Conservation (phyloP, 2,888 invertebrate species). For the Pantelozetes paolii region DNA sequence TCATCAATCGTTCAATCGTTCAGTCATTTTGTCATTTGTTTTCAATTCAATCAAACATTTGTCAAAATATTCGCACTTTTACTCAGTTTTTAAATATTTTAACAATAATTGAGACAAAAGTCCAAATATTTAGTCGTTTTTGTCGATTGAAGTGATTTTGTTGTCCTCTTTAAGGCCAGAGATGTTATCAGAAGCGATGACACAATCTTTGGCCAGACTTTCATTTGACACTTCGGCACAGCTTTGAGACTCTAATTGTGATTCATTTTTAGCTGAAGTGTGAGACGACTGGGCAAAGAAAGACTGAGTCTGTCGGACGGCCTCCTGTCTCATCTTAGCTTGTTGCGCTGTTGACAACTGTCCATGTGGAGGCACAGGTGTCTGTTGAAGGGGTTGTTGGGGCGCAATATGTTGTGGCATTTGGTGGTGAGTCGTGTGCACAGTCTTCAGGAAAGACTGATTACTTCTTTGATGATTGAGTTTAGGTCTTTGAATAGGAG, state of each 20-base stretch:
- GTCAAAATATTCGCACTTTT: slow-evolving; percentile 12
- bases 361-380: slow-evolving; percentile 15
- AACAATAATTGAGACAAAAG: background rate
- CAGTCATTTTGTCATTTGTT: background rate
- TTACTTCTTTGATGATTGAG: slow-evolving; percentile 27
- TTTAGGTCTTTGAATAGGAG: slow-evolving; percentile 46
- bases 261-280: background rate
- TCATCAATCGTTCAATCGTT: background rate
- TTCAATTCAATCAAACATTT: background rate
- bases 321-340: slow-evolving; percentile 49
- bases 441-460: slow-evolving; percentile 6
- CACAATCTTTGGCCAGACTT: background rate
- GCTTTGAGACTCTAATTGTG: slow-evolving; percentile 21
- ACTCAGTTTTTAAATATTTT: background rate
- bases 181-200: background rate
- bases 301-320: slow-evolving; percentile 48
- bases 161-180: background rate
- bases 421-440: slow-evolving; percentile 1
- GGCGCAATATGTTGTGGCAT: slow-evolving; percentile 21
- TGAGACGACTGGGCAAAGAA: slow-evolving; percentile 46
- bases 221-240: slow-evolving; percentile 10
- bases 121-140: background rate
- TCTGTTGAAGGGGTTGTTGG: background rate
- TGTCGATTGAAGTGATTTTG: slow-evolving; percentile 15
- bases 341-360: slow-evolving; percentile 48